phyloP scores from a whole-genome alignment of 2,113 vertebrate species.

The Ictidomys tridecemlineatus region DNA sequence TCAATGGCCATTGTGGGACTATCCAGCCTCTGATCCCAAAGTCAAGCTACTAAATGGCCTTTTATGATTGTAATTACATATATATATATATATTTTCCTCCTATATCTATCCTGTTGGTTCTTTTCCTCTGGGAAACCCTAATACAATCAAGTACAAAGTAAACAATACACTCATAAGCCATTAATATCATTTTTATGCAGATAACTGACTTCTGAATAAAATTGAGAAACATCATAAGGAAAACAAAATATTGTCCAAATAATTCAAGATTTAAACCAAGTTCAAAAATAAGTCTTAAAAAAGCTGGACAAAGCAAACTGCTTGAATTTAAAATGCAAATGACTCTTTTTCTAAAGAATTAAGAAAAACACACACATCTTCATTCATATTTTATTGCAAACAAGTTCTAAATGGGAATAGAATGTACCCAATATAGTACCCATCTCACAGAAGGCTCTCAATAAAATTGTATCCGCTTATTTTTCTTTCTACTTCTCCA shows the following conservation, averaged over 20 bases:
- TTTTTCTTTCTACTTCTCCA: not conserved
- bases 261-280: not conserved
- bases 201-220: slow-evolving; percentile 8
- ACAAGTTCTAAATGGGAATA: not conserved
- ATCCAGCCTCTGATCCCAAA: too few species aligned
- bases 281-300: slow-evolving; percentile 39
- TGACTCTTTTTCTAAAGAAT: not conserved
- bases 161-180: not conserved
- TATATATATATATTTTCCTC: too few species aligned
- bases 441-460: not conserved
- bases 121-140: too few species aligned
- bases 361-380: not conserved
- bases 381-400: not conserved
- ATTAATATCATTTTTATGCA: not conserved
- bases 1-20: too few species aligned
- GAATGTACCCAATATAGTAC: not conserved
- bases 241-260: slow-evolving; percentile 13
- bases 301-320: not conserved
- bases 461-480: not conserved
- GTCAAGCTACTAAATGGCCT: too few species aligned
- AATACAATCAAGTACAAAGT: too few species aligned
- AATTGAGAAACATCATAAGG: not conserved
- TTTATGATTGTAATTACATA: too few species aligned
- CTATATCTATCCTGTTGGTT: too few species aligned
- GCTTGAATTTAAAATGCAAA: not conserved